A percentile compares a stretch with the other conserved stretches of the same genome.
phyloP scores from a whole-genome alignment of 2,797 vertebrate genomes.

The Bryconaethiops microstoma region DNA sequence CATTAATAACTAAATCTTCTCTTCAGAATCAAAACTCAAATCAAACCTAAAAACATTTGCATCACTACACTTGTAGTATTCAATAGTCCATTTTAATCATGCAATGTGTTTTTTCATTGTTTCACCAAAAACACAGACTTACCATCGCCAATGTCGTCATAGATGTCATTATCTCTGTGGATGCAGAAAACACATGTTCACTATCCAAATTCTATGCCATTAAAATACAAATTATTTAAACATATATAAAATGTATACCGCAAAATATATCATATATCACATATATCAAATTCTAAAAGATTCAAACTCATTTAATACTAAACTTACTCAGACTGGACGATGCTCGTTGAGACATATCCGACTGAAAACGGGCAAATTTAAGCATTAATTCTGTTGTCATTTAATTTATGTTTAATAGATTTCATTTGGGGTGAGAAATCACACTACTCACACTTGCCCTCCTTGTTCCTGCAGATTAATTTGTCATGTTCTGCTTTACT shows the following conservation, averaged over 20 bases:
- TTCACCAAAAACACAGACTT: conserved; percentile 59
- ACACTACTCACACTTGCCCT: conserved; percentile 89
- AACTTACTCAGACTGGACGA: conserved; percentile 85
- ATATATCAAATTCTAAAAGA: too few relatives aligned
- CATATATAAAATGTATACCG: too few relatives aligned
- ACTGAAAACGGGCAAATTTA: conserved; percentile 76
- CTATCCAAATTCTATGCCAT: neutral
- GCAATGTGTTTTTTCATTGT: too few relatives aligned
- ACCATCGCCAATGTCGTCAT: conserved; percentile 92
- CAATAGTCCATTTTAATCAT: too few relatives aligned
- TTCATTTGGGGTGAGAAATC: conserved; percentile 2
- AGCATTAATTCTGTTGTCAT: neutral
- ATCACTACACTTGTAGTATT: too few relatives aligned
- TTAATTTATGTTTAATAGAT: conserved; percentile 39
- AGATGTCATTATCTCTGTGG: conserved; percentile 89
- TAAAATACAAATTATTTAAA: neutral
- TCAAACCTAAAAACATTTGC: too few relatives aligned
- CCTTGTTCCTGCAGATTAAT: conserved; percentile 88
- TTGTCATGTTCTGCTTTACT: conserved; percentile 81
- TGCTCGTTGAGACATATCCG: conserved; percentile 85
- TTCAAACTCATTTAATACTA: neutral
- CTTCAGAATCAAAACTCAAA: too few relatives aligned
- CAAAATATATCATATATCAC: too few relatives aligned
- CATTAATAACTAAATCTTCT: too few relatives aligned
- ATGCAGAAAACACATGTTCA: conserved; percentile 27